A percentile compares a stretch with the other conserved stretches of the same genome.
phyloP scores from a whole-genome alignment of 2,113 vertebrate species.

The Ammodramus savannarum region DNA sequence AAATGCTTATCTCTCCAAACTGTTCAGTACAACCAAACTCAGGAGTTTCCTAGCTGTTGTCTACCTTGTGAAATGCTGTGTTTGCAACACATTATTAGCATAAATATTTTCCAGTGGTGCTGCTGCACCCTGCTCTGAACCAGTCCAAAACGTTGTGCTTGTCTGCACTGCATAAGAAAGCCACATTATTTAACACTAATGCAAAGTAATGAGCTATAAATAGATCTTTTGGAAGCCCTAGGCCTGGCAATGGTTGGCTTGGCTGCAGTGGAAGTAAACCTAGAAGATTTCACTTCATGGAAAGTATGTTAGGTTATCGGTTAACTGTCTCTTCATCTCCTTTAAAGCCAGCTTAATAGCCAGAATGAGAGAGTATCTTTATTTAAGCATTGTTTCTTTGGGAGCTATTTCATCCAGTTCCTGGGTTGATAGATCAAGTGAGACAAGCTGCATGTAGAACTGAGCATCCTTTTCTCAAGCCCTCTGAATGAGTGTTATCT shows the following conservation, averaged over 20 bases:
- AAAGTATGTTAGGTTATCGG: neutral
- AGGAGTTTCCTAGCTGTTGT: neutral
- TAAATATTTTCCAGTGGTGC: neutral
- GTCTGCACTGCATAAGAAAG: neutral
- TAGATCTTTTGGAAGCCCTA: neutral
- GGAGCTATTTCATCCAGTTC: neutral
- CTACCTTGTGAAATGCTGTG: neutral
- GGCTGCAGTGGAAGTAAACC: neutral
- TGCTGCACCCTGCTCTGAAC: neutral
- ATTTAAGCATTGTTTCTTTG: neutral
- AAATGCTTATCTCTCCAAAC: neutral
- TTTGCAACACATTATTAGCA: neutral
- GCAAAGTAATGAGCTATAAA: neutral
- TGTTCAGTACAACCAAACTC: neutral
- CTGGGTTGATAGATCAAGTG: neutral
- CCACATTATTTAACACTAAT: neutral
- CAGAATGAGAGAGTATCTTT: neutral
- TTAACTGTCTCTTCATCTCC: neutral
- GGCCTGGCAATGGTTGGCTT: neutral
- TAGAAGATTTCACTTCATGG: neutral
- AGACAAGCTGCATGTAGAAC: neutral
- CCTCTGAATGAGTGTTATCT: neutral
- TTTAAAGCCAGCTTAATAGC: neutral
- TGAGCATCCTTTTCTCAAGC: neutral
- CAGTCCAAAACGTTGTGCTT: neutral